Conservation (phyloP, 2,113 vertebrate species). For the Pan troglodytes region DNA sequence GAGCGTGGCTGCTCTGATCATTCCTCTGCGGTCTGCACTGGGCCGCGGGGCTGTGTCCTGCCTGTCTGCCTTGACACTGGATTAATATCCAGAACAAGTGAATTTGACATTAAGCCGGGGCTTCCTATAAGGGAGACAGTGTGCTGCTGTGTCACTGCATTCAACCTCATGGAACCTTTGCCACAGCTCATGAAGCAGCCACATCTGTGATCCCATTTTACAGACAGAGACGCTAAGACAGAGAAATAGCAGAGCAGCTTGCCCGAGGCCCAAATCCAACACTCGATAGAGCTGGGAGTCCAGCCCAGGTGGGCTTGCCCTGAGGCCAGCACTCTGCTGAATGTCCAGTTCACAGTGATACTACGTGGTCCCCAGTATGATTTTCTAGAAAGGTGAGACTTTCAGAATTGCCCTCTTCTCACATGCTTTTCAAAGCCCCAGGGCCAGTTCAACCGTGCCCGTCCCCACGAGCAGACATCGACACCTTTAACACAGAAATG, state of each 20-base stretch:
- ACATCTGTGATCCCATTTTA: accelerated
- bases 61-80: accelerated
- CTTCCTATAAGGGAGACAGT: too few relatives aligned
- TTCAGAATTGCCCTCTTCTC: not conserved
- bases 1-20: accelerated
- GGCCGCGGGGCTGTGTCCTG: accelerated
- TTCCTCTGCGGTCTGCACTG: accelerated
- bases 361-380: not conserved
- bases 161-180: accelerated
- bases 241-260: accelerated
- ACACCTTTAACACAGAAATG: accelerated
- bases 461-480: accelerated
- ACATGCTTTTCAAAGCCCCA: accelerated
- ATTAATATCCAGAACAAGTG: accelerated
- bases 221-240: not conserved
- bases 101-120: too few relatives aligned
- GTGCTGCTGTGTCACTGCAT: accelerated
- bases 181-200: not conserved
- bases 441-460: too few relatives aligned
- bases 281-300: accelerated
- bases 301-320: accelerated
- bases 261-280: not conserved
- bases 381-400: not conserved
- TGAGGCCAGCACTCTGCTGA: accelerated
- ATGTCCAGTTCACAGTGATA: not conserved